These are phyloP conservation scores for Onychomys torridus DNA, from an alignment of 2,797 vertebrate genomes.

Conservation along the genomic window DNA sequence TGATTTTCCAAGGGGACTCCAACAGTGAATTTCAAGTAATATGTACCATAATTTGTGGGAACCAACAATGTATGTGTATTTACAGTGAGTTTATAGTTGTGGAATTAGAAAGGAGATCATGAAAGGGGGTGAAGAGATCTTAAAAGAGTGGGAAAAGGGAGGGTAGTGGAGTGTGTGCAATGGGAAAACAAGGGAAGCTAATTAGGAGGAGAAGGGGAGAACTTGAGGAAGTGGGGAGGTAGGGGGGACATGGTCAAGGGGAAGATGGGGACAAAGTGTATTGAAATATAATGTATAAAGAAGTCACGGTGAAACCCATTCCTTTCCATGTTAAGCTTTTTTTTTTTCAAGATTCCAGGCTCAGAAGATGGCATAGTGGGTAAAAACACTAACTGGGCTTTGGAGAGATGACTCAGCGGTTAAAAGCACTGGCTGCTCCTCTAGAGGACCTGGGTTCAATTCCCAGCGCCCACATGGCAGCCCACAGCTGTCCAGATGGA, in stretches of 20 bases:
- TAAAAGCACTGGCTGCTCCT: too few species aligned
- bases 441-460: too few species aligned
- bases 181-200: not conserved
- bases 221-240: not conserved
- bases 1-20: not conserved
- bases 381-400: not conserved
- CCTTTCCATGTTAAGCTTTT: not conserved
- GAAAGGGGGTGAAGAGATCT: not conserved
- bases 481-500: too few species aligned
- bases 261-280: not conserved
- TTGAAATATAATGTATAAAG: not conserved
- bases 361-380: not conserved
- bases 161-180: not conserved
- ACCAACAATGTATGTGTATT: not conserved
- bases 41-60: not conserved
- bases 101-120: not conserved
- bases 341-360: not conserved
- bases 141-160: not conserved
- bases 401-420: too few species aligned
- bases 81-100: not conserved
- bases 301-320: not conserved
- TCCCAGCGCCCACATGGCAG: too few species aligned
- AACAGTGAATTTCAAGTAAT: conserved; percentile 3
- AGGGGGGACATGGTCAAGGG: too few species aligned
- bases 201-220: not conserved